Evolutionary conservation across 2,113 vertebrate genomes (phyloP).

Genomic region (Petrocephalus microphthalmus): DNA sequence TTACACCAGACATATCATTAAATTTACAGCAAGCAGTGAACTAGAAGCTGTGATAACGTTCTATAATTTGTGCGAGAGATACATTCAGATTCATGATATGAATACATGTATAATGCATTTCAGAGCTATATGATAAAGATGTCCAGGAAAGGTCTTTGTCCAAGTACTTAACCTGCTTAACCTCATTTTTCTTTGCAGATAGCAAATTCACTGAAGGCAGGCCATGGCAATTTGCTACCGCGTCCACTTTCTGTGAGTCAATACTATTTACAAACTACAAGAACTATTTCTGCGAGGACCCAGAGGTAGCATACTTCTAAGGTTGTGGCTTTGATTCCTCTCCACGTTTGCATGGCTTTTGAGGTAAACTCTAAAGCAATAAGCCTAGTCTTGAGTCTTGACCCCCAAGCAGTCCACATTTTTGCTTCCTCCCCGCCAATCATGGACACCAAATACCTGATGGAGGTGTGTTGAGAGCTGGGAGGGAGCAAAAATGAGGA

Average conservation of each 20-base stretch:
- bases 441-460: neutral
- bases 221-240: neutral
- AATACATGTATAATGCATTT: neutral
- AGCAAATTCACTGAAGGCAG: neutral
- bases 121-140: neutral
- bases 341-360: neutral
- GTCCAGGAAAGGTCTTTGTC: constrained; percentile 1
- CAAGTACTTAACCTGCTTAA: neutral
- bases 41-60: neutral
- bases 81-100: neutral
- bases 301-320: neutral
- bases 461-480: neutral
- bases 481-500: neutral
- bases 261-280: neutral
- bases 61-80: neutral
- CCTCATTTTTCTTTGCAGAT: neutral
- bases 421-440: neutral
- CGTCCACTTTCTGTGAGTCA: neutral
- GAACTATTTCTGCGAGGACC: neutral
- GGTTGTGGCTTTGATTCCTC: neutral
- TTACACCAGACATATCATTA: neutral
- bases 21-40: neutral
- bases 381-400: too few relatives aligned
- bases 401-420: neutral
- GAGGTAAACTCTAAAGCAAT: neutral